phyloP scores from a whole-genome alignment of 2,797 vertebrate species.

The Heteromormyrus szaboi region DNA sequence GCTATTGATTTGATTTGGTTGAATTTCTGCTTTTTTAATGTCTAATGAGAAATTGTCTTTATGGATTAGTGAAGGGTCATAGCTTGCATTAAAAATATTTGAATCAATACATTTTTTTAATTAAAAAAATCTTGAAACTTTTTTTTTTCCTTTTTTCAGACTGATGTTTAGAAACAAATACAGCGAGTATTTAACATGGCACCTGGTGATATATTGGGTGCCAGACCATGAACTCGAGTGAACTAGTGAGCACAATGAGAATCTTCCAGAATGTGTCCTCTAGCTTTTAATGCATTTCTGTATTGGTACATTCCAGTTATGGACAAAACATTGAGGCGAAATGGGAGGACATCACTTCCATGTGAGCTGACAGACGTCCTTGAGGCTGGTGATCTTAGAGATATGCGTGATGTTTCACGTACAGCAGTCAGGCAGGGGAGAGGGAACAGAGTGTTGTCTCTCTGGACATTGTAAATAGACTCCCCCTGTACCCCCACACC shows the following conservation, averaged over 20 bases:
- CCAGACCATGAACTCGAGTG: neutral
- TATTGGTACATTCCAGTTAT: slow-evolving; percentile 57
- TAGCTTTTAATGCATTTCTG: slow-evolving; percentile 41
- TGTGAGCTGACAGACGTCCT: slow-evolving; percentile 11
- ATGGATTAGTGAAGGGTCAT: neutral
- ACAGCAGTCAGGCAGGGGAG: neutral
- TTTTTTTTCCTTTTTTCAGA: neutral
- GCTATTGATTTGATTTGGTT: neutral
- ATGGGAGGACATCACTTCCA: slow-evolving; percentile 59
- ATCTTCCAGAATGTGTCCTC: slow-evolving; percentile 19
- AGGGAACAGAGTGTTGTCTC: neutral
- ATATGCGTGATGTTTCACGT: neutral
- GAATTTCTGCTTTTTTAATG: neutral
- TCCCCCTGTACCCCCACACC: neutral
- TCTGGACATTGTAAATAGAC: neutral
- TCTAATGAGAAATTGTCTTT: neutral
- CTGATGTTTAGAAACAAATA: neutral
- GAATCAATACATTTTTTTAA: neutral
- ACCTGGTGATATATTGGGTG: neutral
- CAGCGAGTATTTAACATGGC: neutral
- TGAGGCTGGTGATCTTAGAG: neutral
- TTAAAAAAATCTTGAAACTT: neutral
- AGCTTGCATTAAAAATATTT: neutral
- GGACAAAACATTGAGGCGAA: slow-evolving; percentile 43
- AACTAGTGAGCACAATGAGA: neutral